phyloP scores from a whole-genome alignment of 2,797 vertebrate species.

The Lycodopsis pacificus region DNA sequence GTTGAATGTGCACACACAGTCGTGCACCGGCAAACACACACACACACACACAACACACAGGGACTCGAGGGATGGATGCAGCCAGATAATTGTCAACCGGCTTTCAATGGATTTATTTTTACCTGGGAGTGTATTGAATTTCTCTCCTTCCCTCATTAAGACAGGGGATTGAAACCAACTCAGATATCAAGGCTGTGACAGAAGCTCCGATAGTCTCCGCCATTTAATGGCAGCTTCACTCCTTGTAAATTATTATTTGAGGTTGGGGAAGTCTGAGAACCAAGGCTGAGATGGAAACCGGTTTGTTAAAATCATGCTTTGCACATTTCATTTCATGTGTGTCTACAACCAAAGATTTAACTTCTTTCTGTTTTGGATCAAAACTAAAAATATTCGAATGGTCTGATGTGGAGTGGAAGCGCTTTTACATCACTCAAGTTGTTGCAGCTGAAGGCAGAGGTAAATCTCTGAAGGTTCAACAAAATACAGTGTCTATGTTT shows the following conservation, averaged over 20 bases:
- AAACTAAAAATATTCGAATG: neutral
- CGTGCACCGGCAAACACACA: neutral
- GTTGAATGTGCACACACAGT: neutral
- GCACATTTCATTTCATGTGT: constrained; percentile 4
- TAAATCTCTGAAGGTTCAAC: neutral
- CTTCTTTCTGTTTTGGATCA: constrained; percentile 2
- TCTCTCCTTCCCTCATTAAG: constrained; percentile 58
- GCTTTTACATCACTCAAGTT: neutral
- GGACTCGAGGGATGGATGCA: constrained; percentile 13
- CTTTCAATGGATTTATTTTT: constrained; percentile 57
- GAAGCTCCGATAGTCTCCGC: constrained; percentile 55
- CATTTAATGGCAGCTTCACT: constrained; percentile 52
- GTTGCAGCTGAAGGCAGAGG: neutral
- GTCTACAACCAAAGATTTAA: constrained; percentile 5
- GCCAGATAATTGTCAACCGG: constrained; percentile 68
- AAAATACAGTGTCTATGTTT: neutral
- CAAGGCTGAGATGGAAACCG: neutral
- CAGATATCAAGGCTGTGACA: constrained; percentile 50
- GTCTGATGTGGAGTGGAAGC: neutral
- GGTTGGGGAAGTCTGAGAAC: constrained; percentile 1
- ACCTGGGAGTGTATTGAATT: constrained; percentile 64
- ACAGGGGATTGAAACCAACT: constrained; percentile 60
- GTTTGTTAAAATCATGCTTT: constrained; percentile 34
- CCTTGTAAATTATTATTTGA: constrained; percentile 37
- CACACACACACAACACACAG: constrained; percentile 7